A percentile compares a stretch with the other conserved stretches of the same genome.
Conservation (phyloP, 2,888 invertebrate species). For the Eupelmus urozonus region DNA sequence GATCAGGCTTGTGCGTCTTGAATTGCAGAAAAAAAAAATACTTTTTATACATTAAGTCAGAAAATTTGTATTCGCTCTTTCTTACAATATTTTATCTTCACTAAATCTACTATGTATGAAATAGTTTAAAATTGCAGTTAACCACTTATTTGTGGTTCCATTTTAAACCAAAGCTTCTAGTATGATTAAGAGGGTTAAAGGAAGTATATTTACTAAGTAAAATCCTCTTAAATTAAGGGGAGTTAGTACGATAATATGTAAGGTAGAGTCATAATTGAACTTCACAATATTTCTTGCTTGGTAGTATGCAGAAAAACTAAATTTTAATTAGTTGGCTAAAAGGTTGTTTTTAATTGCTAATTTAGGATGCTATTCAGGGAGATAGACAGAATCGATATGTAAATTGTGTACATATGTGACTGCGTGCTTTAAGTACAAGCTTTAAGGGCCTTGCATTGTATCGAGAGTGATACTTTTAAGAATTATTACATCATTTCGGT, state of each 20-base stretch:
- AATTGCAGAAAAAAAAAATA: constrained; percentile 9
- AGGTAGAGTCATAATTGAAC: constrained; percentile 20
- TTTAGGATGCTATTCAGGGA: constrained; percentile 44
- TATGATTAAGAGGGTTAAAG: too few relatives aligned
- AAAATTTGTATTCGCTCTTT: constrained; percentile 12
- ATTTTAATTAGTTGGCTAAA: constrained; percentile 44
- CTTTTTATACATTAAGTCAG: constrained; percentile 40
- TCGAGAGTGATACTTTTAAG: constrained; percentile 29
- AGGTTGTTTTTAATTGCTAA: constrained; percentile 32
- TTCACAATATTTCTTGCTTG: constrained; percentile 41
- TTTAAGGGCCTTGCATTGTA: constrained; percentile 28
- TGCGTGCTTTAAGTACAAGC: constrained; percentile 40
- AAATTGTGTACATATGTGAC: constrained; percentile 63
- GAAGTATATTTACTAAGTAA: too few relatives aligned
- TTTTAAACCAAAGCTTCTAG: constrained; percentile 47
- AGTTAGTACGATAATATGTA: constrained; percentile 8
- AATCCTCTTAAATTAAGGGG: constrained; percentile 57
- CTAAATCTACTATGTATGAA: constrained; percentile 15
- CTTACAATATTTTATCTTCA: not conserved
- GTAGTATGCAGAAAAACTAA: constrained; percentile 7
- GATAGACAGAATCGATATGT: constrained; percentile 59
- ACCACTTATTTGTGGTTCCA: constrained; percentile 23
- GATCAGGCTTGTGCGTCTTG: constrained; percentile 4
- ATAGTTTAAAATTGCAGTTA: constrained; percentile 19
- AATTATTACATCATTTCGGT: constrained; percentile 31